phyloP scores from a whole-genome alignment of 2,888 invertebrate species.

The Schizaphis graminum region DNA sequence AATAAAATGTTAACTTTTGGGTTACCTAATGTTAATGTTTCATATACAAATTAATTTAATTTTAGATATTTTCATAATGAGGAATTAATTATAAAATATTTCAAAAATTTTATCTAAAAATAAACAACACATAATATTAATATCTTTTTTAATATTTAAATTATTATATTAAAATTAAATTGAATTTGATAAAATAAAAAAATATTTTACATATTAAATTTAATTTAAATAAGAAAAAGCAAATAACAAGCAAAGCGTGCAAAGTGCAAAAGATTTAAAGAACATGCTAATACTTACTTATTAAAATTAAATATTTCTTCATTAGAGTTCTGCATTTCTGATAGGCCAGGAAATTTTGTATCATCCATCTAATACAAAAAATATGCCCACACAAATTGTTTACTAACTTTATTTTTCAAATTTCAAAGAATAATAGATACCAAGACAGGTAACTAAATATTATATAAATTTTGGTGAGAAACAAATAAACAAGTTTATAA shows the following conservation, averaged over 20 bases:
- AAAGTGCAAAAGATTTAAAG: not conserved
- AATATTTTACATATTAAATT: not conserved
- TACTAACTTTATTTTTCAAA: not conserved
- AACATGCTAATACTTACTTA: slow-evolving; percentile 48
- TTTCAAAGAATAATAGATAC: not conserved
- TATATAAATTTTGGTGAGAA: not conserved
- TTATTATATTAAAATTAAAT: not conserved
- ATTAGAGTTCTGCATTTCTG: slow-evolving; percentile 36
- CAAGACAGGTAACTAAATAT: not conserved
- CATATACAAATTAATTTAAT: not conserved
- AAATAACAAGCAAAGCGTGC: not conserved
- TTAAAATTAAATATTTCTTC: slow-evolving; percentile 46
- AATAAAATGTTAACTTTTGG: not conserved
- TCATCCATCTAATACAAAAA: slow-evolving; percentile 54
- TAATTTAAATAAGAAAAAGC: not conserved
- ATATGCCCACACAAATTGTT: not conserved
- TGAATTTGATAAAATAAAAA: not conserved
- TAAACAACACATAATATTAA: not conserved
- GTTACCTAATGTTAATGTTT: not conserved
- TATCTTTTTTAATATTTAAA: not conserved
- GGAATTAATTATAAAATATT: not conserved
- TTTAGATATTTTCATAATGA: not conserved
- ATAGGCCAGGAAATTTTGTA: not conserved
- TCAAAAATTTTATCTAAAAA: not conserved
- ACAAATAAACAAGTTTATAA: not conserved